Evolutionary conservation across 2,113 vertebrate species (phyloP), one percentile per base, ranked within the genome.

Genomic region (Brienomyrus longianalis): DNA sequence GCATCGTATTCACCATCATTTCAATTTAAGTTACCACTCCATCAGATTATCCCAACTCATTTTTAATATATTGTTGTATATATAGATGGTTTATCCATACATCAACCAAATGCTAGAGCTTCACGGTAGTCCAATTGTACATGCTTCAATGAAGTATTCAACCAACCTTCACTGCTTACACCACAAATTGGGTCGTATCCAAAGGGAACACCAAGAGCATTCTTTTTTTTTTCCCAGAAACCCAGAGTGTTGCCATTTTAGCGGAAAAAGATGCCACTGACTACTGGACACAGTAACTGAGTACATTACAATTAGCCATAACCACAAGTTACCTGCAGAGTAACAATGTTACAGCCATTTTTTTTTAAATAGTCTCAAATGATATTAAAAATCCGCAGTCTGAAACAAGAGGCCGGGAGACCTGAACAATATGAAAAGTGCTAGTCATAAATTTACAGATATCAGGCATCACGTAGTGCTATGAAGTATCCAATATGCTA

Each of bases 371-470:
- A 98, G 97, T 95, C 93, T 95, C 94, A 94, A 96, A 90, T 87
- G 88, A 95, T 95, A 95, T 92, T 97, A 97, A 97, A 98, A 97
- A 97, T 96, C 97, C 97, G 97, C 97, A 97, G 97, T 98, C 98
- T 98, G 97, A 97, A 97, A 98, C 97, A 98, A 97, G 96, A 97
- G 98, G 97, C 97, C 98, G 98, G 97, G 97, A 98, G 98, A 97
- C 97, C 98, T 98, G 97, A 98, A 98, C 97, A 98, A 97, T 99
- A 99, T 98, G 98, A 99, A 80, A 99, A 99, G 98, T 99, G 98
- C 98, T 98, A 98, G 97, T 97, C 93, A 95, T 97, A 97, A 96
- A 98, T 98, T 98, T 98, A 98, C 98, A 99, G 97, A 97, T 96
- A 97, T 97, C 97, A 97, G 97, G 98, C 97, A 98, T 97, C 94